Evolutionary conservation across 2,113 vertebrate genomes (phyloP).

Genomic region (Illadopsis cleaveri): DNA sequence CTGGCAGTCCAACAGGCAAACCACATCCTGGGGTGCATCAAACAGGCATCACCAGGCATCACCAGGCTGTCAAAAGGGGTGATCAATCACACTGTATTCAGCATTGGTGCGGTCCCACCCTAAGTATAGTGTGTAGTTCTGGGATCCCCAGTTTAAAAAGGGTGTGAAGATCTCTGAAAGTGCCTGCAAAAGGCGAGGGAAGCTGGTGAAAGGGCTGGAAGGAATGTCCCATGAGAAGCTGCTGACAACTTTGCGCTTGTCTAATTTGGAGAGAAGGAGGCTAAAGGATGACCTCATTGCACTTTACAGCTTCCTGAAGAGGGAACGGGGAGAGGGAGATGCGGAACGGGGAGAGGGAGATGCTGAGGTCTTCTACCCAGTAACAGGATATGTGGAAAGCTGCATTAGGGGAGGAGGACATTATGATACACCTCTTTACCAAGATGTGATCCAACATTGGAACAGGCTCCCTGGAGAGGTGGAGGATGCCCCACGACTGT

Average conservation of each 20-base stretch:
- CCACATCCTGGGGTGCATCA: too few relatives aligned
- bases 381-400: not conserved
- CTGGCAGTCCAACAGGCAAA: not conserved
- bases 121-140: fast-evolving
- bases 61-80: fast-evolving
- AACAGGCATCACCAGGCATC: fast-evolving
- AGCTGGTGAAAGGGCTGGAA: not conserved
- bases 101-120: fast-evolving
- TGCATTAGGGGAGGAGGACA: too few relatives aligned
- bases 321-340: not conserved
- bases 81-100: not conserved
- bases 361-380: not conserved
- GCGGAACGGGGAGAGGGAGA: not conserved
- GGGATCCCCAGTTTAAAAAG: too few relatives aligned
- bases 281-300: not conserved
- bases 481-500: not conserved
- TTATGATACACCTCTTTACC: not conserved
- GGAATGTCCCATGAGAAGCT: not conserved
- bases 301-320: not conserved
- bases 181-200: not conserved
- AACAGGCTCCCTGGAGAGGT: not conserved
- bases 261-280: not conserved
- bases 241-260: not conserved
- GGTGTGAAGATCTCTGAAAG: not conserved
- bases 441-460: not conserved